Conservation (phyloP, 2,797 vertebrate species). For the Anabas testudineus region DNA sequence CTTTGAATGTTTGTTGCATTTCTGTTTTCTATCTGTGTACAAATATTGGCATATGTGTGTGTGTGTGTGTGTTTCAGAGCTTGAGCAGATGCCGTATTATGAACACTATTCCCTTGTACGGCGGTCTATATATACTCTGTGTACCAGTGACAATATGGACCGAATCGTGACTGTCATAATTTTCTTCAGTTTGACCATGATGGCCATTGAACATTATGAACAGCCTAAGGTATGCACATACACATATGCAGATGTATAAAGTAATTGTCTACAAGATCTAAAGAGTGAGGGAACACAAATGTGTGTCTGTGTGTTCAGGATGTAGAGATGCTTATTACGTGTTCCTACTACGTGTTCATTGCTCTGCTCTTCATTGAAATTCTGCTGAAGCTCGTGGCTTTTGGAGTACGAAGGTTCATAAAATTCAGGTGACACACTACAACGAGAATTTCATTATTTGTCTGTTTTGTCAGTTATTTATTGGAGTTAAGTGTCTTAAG, state of each 20-base stretch:
- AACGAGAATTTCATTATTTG: not conserved
- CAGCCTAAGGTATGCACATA: slow-evolving; percentile 19
- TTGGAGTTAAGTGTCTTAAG: too few relatives aligned
- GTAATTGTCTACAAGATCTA: not conserved
- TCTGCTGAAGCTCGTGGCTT: slow-evolving; percentile 25
- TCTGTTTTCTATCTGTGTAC: too few relatives aligned
- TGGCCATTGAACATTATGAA: slow-evolving; percentile 23
- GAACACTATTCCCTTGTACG: not conserved
- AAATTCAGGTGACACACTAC: slow-evolving; percentile 10
- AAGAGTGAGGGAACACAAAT: not conserved
- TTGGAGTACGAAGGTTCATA: slow-evolving; percentile 4
- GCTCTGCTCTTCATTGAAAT: slow-evolving; percentile 18
- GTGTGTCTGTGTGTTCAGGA: slow-evolving; percentile 21
- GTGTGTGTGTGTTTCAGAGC: too few relatives aligned
- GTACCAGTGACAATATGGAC: slow-evolving; percentile 3
- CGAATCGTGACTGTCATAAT: not conserved
- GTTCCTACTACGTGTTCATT: slow-evolving; percentile 4
- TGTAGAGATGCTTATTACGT: not conserved
- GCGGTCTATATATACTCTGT: not conserved
- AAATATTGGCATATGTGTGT: too few relatives aligned
- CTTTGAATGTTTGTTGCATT: not conserved
- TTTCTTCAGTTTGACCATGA: not conserved
- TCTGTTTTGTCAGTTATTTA: too few relatives aligned
- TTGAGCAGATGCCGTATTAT: not conserved
- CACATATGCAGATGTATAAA: too few relatives aligned